Evolutionary conservation across 2,888 invertebrate species (phyloP).

Genomic region (Synergus gifuensis): DNA sequence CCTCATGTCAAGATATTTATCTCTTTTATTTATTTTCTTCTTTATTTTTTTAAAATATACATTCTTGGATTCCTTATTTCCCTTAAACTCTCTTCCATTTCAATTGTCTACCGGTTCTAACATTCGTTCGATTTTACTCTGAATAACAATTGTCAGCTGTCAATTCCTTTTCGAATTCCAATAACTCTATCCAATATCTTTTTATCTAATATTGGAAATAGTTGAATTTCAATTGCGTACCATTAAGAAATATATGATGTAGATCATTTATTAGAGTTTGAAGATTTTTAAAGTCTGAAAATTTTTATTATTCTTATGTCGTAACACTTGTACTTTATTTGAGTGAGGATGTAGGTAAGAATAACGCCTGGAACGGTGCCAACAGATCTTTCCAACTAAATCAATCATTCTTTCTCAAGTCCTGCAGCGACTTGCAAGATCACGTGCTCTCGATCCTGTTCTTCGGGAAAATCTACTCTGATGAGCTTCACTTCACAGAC

Average conservation of each 20-base stretch:
- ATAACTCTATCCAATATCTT: background rate
- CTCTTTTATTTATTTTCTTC: background rate
- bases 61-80: slow-evolving; percentile 6
- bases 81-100: slow-evolving; percentile 9
- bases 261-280: background rate
- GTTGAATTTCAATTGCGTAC: too few species aligned
- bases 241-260: background rate
- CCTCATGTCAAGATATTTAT: slow-evolving; percentile 29
- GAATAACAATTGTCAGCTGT: background rate
- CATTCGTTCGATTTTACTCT: background rate
- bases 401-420: slow-evolving; percentile 41
- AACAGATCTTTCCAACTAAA: slow-evolving; percentile 3
- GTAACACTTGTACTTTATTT: background rate
- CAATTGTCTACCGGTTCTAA: background rate
- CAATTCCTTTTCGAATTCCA: background rate
- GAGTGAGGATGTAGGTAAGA: background rate
- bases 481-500: slow-evolving; percentile 58
- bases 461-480: slow-evolving; percentile 54
- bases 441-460: slow-evolving; percentile 53
- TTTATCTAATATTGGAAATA: too few species aligned
- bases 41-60: background rate
- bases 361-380: background rate
- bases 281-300: background rate
- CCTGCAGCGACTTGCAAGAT: slow-evolving; percentile 50
- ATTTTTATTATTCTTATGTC: background rate